Base-by-base conservation (phyloP, 2,113 vertebrate species). In the Shinisaurus crocodilurus region DNA sequence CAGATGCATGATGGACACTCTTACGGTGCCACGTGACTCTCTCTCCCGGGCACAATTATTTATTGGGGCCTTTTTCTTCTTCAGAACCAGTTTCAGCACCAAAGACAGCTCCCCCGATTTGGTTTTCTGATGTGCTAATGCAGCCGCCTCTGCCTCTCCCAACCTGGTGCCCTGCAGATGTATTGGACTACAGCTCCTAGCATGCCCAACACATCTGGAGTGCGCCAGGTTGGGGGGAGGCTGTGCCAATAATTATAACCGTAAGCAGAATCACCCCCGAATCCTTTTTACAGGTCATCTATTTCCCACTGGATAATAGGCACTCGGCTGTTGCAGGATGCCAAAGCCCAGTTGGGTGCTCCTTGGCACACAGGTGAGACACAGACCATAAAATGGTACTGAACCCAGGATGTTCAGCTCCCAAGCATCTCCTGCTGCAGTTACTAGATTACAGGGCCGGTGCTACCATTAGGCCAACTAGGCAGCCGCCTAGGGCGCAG, bases 11-110 rank as follows among this genome's bases (percentile, higher is more conserved):
- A 72, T 70, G 67, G 8, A 70, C 67, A 32, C 9, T 32, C 67
- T 32, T 70, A 70, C 25, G 16, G 20, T 27, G 63, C 25, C 65
- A 29, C 65, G n/a, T 32, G 34, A n/a, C 32, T n/a, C 69, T n/a
- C 69, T 63, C 60, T 23, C 50, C 50, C 6, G 50, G 20, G 20
- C 20, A 63, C 60, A 63, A 54, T 23, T 20, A 63, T 63, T 63
- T 63, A 2, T 63, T 18, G 32, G n/a, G 5, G 27, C 1, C 37
- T 50, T 67, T 75, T 65, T 29, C n/a, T 67, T 34, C 27, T n/a
- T 54, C 54, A 37, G 16, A 72, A 82, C 23, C 37, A n/a, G 63
- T 5, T 88, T 91, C 90, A 91, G 90, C 86, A 91, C 90, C 70
- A 88, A 34, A 77, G 90, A 88, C 90, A 91, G 90, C 57, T 75